phyloP scores from a whole-genome alignment of 30 jellyfish, hydroid and myxozoan species.

The Rhopilema esculentum region DNA sequence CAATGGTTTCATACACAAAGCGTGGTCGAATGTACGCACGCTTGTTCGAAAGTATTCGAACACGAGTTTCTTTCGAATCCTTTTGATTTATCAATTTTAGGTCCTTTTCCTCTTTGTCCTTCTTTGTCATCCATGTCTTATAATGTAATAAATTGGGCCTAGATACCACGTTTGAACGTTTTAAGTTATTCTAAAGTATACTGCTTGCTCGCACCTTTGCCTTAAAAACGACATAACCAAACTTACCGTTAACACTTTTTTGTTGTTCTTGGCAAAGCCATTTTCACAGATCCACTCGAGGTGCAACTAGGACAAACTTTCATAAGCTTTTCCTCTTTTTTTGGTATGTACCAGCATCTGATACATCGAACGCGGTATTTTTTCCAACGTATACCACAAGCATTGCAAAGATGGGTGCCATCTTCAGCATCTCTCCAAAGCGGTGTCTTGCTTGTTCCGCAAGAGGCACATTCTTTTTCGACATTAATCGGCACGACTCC shows the following conservation, averaged over 20 bases:
- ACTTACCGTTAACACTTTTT: constrained; percentile 12
- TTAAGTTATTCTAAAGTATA: too few species aligned
- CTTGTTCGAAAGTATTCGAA: not conserved
- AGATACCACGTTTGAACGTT: too few species aligned
- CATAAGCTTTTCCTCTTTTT: constrained; percentile 77
- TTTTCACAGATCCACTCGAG: constrained; percentile 65
- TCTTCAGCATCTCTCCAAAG: constrained; percentile 97
- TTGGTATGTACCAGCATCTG: constrained; percentile 93
- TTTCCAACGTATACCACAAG: constrained; percentile 97
- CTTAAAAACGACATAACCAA: not conserved
- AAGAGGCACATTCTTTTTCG: constrained; percentile 84
- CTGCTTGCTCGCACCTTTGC: not conserved
- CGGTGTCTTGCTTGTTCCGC: constrained; percentile 88
- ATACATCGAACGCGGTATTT: constrained; percentile 89
- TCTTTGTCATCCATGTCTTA: too few species aligned
- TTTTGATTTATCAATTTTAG: too few species aligned
- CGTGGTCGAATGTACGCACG: not conserved
- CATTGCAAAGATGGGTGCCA: constrained; percentile 95
- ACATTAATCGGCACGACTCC: constrained; percentile 81
- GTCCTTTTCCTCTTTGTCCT: too few species aligned
- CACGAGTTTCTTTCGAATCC: not conserved
- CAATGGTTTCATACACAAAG: not conserved
- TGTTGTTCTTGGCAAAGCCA: constrained; percentile 50
- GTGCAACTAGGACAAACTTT: constrained; percentile 84
- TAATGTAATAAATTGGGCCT: too few species aligned